A percentile compares a stretch with the other conserved stretches of the same genome.
Evolutionary conservation across 2,888 invertebrate species (phyloP).

Genomic region (Oligia latruncula): DNA sequence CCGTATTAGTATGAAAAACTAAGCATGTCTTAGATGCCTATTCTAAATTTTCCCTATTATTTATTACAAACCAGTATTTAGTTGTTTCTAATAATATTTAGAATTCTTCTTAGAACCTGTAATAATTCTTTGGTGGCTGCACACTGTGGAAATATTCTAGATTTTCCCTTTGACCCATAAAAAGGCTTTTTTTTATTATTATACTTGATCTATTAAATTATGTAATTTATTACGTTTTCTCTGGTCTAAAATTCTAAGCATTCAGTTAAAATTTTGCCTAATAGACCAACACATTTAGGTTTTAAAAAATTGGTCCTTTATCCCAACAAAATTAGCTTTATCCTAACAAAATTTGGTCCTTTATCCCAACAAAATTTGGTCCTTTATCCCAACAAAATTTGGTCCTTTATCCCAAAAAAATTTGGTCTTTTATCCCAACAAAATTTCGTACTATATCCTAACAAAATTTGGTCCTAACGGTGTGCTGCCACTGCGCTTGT

Average conservation of each 20-base stretch:
- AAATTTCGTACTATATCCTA: neutral
- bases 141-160: conserved; percentile 1
- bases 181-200: too few relatives aligned
- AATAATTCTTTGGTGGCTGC: conserved; percentile 26
- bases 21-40: conserved; percentile 58
- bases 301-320: neutral
- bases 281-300: neutral
- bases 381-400: neutral
- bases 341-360: neutral
- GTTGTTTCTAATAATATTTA: conserved; percentile 50
- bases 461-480: conserved; percentile 4
- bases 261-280: neutral
- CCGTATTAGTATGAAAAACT: conserved; percentile 44
- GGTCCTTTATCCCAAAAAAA: neutral
- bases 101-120: conserved; percentile 41
- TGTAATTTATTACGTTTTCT: neutral
- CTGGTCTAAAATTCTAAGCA: neutral
- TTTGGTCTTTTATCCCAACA: neutral
- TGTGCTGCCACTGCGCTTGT: conserved; percentile 56
- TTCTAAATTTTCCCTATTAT: conserved; percentile 41
- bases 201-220: neutral
- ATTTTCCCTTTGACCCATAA: neutral
- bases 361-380: neutral
- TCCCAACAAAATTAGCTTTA: neutral
- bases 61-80: conserved; percentile 39